Conservation (phyloP, 2,113 vertebrate genomes). For the Poeciliopsis occidentalis region DNA sequence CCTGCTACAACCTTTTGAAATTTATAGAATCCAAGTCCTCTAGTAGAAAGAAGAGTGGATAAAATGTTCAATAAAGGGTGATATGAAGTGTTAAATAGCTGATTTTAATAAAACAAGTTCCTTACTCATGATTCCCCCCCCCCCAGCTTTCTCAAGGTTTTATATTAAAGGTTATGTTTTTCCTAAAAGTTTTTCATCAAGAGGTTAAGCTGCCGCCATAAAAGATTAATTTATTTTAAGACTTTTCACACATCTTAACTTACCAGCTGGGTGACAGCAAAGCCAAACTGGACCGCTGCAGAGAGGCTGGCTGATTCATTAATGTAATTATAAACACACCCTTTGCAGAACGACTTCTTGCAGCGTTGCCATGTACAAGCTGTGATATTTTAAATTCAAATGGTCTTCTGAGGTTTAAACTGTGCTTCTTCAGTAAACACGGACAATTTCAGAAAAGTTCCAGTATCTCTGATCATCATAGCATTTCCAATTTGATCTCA, state of each 20-base stretch:
- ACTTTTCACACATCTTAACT: conserved; percentile 1
- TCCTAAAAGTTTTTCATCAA: too few species aligned
- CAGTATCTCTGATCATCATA: conserved; percentile 17
- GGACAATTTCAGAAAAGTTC: conserved; percentile 22
- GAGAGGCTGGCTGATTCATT: conserved; percentile 52
- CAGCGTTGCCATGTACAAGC: conserved; percentile 14
- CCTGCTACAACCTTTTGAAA: not conserved
- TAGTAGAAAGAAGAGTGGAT: not conserved
- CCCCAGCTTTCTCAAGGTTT: too few species aligned
- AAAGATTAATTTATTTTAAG: not conserved
- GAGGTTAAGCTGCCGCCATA: too few species aligned
- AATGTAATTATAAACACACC: conserved; percentile 31
- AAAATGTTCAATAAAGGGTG: not conserved
- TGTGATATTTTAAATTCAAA: not conserved
- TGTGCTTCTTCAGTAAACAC: not conserved
- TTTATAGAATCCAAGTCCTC: not conserved
- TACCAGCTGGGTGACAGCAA: conserved; percentile 29
- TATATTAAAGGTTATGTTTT: too few species aligned
- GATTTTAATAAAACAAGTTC: not conserved
- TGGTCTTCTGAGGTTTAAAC: not conserved
- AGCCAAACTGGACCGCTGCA: conserved; percentile 33
- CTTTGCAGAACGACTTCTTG: conserved; percentile 14
- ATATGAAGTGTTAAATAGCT: not conserved
- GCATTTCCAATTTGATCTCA: conserved; percentile 46
- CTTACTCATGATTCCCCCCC: too few species aligned